Evolutionary conservation across 2,888 invertebrate genomes (phyloP).

Genomic region (Dyspetes luteomarginatus): DNA sequence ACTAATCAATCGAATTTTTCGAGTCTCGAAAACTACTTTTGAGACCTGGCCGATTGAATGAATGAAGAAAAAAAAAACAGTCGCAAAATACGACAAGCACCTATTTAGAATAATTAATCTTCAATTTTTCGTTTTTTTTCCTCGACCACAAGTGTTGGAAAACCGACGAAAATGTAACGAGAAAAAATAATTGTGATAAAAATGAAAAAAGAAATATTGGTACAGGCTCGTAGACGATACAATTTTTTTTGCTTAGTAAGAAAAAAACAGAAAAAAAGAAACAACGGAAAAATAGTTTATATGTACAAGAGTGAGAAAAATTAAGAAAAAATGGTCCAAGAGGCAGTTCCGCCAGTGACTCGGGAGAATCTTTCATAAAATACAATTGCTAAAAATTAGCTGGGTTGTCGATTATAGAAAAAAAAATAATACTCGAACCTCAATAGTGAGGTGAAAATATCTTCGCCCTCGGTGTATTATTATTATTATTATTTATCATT

Average conservation of each 20-base stretch:
- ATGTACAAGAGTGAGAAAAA: slow-evolving; percentile 62
- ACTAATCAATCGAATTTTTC: no score
- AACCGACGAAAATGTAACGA: background rate
- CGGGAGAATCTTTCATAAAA: slow-evolving; percentile 32
- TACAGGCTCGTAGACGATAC: no score
- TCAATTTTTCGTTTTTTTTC: background rate
- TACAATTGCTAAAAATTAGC: background rate
- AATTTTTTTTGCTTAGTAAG: no score
- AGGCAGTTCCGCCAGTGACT: slow-evolving; percentile 61
- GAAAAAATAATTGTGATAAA: slow-evolving; percentile 1
- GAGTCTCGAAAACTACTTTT: no score
- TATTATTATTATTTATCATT: slow-evolving; percentile 3
- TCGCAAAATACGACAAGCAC: background rate
- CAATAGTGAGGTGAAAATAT: no score
- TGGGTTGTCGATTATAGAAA: background rate
- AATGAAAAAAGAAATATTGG: slow-evolving; percentile 20
- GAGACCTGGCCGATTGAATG: no score
- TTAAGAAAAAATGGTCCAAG: slow-evolving; percentile 70
- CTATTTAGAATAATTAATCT: slow-evolving; percentile 53
- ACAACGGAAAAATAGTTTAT: background rate
- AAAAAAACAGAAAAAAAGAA: slow-evolving; percentile 1
- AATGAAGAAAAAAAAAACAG: no score
- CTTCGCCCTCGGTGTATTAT: no score
- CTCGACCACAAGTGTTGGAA: background rate
- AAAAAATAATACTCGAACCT: no score